Evolutionary conservation across 2,888 invertebrate genomes (phyloP).

Genomic region (Orthosia gracilis): DNA sequence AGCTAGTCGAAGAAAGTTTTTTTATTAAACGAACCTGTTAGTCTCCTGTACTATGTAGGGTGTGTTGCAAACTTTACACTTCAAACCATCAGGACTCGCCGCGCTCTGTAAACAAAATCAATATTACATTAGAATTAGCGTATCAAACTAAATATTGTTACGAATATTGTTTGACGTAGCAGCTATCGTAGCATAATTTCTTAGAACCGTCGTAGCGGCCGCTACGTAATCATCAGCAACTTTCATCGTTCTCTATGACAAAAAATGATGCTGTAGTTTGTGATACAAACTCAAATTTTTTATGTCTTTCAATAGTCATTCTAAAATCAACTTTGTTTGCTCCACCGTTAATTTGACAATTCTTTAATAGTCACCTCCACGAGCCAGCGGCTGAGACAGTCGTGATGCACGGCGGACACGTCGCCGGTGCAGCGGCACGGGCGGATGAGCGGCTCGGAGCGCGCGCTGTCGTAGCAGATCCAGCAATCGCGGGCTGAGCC

Average conservation of each 20-base stretch:
- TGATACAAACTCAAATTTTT: too few species aligned
- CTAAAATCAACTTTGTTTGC: too few species aligned
- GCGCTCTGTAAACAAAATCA: constrained; percentile 90
- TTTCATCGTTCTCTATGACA: too few species aligned
- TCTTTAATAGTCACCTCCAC: constrained; percentile 92
- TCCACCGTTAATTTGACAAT: too few species aligned
- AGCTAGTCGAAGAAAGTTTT: too few species aligned
- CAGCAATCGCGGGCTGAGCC: constrained; percentile 94
- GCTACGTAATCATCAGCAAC: constrained; percentile 3
- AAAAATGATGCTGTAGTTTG: too few species aligned
- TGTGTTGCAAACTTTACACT: constrained; percentile 96
- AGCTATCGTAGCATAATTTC: not conserved
- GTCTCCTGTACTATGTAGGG: constrained; percentile 95
- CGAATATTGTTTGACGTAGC: not conserved
- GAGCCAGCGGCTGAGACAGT: constrained; percentile 97
- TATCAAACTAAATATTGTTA: not conserved
- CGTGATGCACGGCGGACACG: constrained; percentile 97
- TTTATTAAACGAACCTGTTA: constrained; percentile 90
- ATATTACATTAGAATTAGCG: not conserved
- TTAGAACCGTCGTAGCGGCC: constrained; percentile 16
- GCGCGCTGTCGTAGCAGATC: constrained; percentile 97
- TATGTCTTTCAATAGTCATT: too few species aligned
- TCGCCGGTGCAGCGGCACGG: constrained; percentile 98
- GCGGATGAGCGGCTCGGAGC: constrained; percentile 95
- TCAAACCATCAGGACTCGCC: constrained; percentile 92